Evolutionary conservation across 1,140 invertebrate species (phyloP).

Genomic region (Ruditapes philippinarum): DNA sequence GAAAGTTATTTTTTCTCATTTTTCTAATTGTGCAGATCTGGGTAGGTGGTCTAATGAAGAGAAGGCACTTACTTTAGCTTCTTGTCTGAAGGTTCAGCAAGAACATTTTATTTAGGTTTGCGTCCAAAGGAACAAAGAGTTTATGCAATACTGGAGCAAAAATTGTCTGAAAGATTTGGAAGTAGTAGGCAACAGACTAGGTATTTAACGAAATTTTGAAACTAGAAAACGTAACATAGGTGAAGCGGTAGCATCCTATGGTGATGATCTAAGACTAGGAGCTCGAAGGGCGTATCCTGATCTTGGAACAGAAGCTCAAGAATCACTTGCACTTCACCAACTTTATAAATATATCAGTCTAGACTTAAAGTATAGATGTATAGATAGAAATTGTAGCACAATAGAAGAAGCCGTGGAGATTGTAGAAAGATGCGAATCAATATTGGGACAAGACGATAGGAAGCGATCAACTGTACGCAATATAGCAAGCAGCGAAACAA

Average conservation of each 20-base stretch:
- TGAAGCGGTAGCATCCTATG: not conserved
- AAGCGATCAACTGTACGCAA: not conserved
- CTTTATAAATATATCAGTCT: not conserved
- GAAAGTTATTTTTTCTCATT: slow-evolving; percentile 36
- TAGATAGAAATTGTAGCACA: slow-evolving; percentile 15
- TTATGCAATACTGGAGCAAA: not conserved
- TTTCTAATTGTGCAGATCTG: slow-evolving; percentile 33
- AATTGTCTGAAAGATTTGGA: not conserved
- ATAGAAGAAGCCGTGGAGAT: not conserved
- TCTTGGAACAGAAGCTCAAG: not conserved
- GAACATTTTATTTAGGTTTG: slow-evolving; percentile 23
- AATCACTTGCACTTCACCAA: slow-evolving; percentile 9
- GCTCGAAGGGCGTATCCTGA: slow-evolving; percentile 6
- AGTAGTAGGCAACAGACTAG: slow-evolving; percentile 10
- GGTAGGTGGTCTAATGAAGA: not conserved
- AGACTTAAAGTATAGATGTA: slow-evolving; percentile 19
- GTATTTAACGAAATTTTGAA: not conserved
- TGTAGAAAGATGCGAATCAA: not conserved
- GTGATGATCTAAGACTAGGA: not conserved
- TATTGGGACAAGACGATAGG: not conserved
- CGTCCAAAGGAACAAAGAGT: not conserved
- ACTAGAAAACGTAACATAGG: not conserved
- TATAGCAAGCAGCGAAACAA: not conserved
- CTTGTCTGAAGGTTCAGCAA: not conserved
- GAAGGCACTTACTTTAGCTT: not conserved